Evolutionary conservation across 2,888 invertebrate genomes (phyloP).

Genomic region (Tetropium fuscum): DNA sequence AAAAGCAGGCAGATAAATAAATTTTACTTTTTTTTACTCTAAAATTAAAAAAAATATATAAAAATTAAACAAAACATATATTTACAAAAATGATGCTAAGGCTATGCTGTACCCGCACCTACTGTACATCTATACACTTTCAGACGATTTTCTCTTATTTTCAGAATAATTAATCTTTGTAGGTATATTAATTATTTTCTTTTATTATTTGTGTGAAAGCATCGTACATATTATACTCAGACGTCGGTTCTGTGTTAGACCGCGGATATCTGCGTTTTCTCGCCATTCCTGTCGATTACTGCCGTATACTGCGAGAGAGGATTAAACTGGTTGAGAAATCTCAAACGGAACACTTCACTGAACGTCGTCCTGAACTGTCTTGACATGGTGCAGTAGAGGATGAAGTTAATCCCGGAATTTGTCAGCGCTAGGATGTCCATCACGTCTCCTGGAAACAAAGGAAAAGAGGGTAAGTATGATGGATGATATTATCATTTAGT

Average conservation of each 20-base stretch:
- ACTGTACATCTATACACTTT: no score
- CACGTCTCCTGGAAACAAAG: constrained; percentile 75
- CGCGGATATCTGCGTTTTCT: constrained; percentile 47
- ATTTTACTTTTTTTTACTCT: no score
- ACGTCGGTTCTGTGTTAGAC: constrained; percentile 33
- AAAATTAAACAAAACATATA: no score
- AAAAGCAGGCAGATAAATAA: no score
- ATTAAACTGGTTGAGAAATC: constrained; percentile 37
- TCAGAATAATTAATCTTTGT: not conserved
- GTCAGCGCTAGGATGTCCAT: constrained; percentile 94
- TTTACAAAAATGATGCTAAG: no score
- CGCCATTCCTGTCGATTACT: constrained; percentile 37
- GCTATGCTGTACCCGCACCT: no score
- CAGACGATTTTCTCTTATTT: not conserved
- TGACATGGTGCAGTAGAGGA: constrained; percentile 95
- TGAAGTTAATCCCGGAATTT: constrained; percentile 95
- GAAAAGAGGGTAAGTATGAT: not conserved
- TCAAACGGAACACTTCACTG: constrained; percentile 77
- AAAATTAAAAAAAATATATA: no score
- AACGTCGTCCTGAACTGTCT: constrained; percentile 90
- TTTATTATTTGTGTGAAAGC: no score
- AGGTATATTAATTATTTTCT: not conserved
- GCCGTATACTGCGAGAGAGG: constrained; percentile 37
- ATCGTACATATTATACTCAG: no score
- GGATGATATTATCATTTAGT: not conserved